Base-by-base conservation (phyloP, 2,888 invertebrate genomes). In the Cerastoderma edule region DNA sequence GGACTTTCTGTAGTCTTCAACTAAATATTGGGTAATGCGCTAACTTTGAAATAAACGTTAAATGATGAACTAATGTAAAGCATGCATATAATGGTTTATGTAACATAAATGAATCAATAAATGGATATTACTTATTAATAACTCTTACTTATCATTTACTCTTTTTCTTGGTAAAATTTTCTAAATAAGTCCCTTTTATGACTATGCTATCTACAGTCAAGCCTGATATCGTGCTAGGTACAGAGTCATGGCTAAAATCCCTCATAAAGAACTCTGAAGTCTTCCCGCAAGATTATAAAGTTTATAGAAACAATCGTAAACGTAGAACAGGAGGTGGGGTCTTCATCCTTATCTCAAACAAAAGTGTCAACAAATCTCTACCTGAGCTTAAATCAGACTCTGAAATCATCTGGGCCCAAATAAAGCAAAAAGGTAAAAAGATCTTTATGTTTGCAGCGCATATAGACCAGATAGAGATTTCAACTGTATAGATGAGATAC, bases 181-280 rank as follows among this genome's bases (percentile, higher is more conserved):
- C n/a, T n/a, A n/a, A n/a, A n/a, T n/a, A n/a, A n/a, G n/a, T n/a
- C n/a, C n/a, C n/a, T n/a, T 72, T 72, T 60, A 16, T 44, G 19
- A 19, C 28, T 33, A 73, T 73, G 72, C 4, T 73, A 6, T 22
- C 24, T 10, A n/a, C 68, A 44, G 68, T 73, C 27, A 53, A 68
- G 30, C 73, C 74, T n/a, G 56, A 70, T 46, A 44, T 75, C 28
- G 74, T 74, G 32, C 24, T 69, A 0, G 69, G 74, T 30, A 74
- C 30, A n/a, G 69, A 65, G 30, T 67, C 71, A 30, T 75, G 75
- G 75, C 54, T 70, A 19, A 75, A 71, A 39, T 71, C 67, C 3
- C 70, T 63, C 5, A 67, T 70, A 24, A 75, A 75, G 48, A 67
- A 66, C 28, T 39, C 66, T 28, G 75, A 75, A 35, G 66, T 70